Evolutionary conservation across 1,140 invertebrate species (phyloP).

Genomic region (Centruroides sculpturatus): DNA sequence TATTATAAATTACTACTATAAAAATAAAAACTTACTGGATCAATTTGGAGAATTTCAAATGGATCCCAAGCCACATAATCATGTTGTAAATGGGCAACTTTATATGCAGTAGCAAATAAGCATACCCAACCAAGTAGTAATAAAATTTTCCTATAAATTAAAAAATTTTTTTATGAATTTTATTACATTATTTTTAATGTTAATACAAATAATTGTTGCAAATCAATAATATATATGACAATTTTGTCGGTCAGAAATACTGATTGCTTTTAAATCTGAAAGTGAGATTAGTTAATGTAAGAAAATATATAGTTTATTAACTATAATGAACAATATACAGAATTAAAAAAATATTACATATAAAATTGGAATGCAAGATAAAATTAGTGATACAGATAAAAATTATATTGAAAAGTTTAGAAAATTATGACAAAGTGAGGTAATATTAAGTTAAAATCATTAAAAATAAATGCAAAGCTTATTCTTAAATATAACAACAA

Average conservation of each 20-base stretch:
- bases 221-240: background rate
- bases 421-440: no score
- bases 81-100: slow-evolving; percentile 94
- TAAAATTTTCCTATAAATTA: slow-evolving; percentile 42
- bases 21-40: slow-evolving; percentile 44
- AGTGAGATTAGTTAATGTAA: background rate
- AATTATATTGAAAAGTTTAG: no score
- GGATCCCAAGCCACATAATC: slow-evolving; percentile 98
- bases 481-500: no score
- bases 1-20: background rate
- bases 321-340: no score
- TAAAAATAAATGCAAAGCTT: no score
- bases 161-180: background rate
- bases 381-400: no score
- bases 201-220: background rate
- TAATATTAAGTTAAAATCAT: no score
- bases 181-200: slow-evolving; percentile 6
- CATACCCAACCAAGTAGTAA: slow-evolving; percentile 77
- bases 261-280: background rate
- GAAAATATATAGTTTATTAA: background rate
- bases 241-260: background rate
- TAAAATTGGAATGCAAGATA: no score
- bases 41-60: slow-evolving; percentile 85
- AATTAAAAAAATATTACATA: no score
- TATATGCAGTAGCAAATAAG: slow-evolving; percentile 76